phyloP scores from a whole-genome alignment of 2,797 vertebrate genomes.

The Catostomus latipinnis region DNA sequence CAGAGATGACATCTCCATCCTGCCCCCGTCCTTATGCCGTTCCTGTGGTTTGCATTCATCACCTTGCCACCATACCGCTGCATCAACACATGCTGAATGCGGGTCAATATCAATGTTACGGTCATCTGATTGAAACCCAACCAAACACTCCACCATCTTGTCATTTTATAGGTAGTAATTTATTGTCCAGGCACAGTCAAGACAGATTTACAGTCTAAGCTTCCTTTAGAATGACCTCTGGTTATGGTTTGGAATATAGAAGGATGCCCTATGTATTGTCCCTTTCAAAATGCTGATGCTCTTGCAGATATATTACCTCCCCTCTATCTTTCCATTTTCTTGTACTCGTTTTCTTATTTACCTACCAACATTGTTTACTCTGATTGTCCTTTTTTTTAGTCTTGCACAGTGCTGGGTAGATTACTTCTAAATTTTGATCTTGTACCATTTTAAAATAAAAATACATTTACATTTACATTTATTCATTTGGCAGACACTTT shows the following conservation, averaged over 20 bases:
- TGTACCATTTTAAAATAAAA: too few species aligned
- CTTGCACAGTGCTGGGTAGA: too few species aligned
- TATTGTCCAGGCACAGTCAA: slow-evolving; percentile 24
- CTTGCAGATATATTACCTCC: not conserved
- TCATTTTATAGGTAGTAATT: slow-evolving; percentile 29
- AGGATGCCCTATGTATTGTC: slow-evolving; percentile 22
- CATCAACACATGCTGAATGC: slow-evolving; percentile 45
- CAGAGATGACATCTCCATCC: slow-evolving; percentile 51
- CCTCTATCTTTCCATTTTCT: slow-evolving; percentile 12
- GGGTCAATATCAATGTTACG: slow-evolving; percentile 51
- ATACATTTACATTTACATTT: too few species aligned
- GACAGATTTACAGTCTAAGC: slow-evolving; percentile 10
- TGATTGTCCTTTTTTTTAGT: not conserved
- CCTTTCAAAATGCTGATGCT: not conserved
- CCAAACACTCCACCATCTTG: slow-evolving; percentile 29
- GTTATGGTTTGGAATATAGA: not conserved
- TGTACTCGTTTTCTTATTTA: slow-evolving; percentile 9
- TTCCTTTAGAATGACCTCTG: slow-evolving; percentile 30
- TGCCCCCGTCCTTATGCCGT: slow-evolving; percentile 36
- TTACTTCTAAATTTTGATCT: too few species aligned
- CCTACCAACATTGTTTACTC: not conserved
- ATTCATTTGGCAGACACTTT: too few species aligned
- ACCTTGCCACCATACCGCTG: slow-evolving; percentile 34
- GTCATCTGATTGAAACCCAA: slow-evolving; percentile 44
- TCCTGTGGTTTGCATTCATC: slow-evolving; percentile 48